Evolutionary conservation across 2,888 invertebrate genomes (phyloP), one percentile per base, ranked within the genome.

Genomic region (Heliconius aoede): DNA sequence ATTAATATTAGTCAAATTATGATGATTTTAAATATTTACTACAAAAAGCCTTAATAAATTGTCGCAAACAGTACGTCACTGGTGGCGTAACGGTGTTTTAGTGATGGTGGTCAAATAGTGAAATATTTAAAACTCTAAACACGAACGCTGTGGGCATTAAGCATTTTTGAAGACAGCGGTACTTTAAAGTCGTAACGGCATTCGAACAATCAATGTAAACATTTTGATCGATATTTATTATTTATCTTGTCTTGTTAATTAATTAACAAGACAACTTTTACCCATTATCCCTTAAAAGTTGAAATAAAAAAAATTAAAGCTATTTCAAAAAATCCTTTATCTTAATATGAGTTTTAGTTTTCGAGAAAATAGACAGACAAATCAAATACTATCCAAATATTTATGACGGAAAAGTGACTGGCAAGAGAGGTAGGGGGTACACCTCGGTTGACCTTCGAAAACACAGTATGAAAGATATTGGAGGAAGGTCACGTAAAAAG

Each of bases 31-130:
- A 64, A 36, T 32, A 24, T n/a, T n/a, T 30, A 62, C 15, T 3
- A 30, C 13, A 36, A 36, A 65, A 24, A 36, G 21, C 9, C 11
- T 24, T 1, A 24, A 72, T 21, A 36, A 55, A 11, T 13, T 28
- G 61, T 76, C 73, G 18, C 36, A 51, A 73, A 26, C 61, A 68
- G 60, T 64, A 73, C 60, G 46, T n/a, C 24, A 24, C 32, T 21
- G 68, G 68, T 11, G 65, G 24, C 26, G 13, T 64, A 77, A 77
- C 76, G 73, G 76, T 73, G 26, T 51, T 15, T 55, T 64, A 77
- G 76, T 73, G 76, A 77, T 73, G 76, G 76, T 73, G 67, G 69
- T 69, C 73, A 67, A 71, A 64, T 75, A 76, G 62, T 64, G 58
- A 55, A 71, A 75, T 71, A 72, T 76, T 76, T 76, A 64, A 62